These are phyloP conservation scores for Brachionus paranguensis DNA, from an alignment of 1,140 invertebrate species.

Conservation along the genomic window DNA sequence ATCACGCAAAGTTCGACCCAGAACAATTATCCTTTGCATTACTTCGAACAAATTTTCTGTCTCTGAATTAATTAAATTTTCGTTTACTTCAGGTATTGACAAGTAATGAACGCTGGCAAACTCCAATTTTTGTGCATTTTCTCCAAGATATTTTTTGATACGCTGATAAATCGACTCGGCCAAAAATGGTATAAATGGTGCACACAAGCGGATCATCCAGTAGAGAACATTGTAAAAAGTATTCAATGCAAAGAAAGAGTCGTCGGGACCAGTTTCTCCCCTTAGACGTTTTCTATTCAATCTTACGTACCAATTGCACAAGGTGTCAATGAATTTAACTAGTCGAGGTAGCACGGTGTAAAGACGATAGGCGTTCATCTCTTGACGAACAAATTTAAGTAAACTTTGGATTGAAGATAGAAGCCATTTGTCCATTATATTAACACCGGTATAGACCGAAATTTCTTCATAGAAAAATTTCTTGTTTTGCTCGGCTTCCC, in stretches of 20 bases:
- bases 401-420: constrained; percentile 89
- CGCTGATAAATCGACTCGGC: constrained; percentile 93
- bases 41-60: constrained; percentile 81
- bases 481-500: constrained; percentile 62
- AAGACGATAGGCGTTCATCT: constrained; percentile 83
- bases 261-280: constrained; percentile 16
- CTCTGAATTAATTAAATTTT: constrained; percentile 65
- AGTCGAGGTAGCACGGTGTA: constrained; percentile 90
- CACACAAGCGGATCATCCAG: constrained; percentile 51
- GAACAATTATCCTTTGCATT: constrained; percentile 91
- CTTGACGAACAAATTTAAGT: constrained; percentile 75
- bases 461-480: constrained; percentile 25
- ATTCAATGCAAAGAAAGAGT: constrained; percentile 39
- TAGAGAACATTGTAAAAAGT: constrained; percentile 28
- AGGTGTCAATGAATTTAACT: constrained; percentile 90
- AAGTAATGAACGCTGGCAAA: constrained; percentile 73
- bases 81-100: constrained; percentile 71
- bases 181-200: constrained; percentile 93
- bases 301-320: constrained; percentile 97
- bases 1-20: constrained; percentile 84
- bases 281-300: constrained; percentile 76
- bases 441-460: constrained; percentile 55
- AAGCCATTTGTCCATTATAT: constrained; percentile 97
- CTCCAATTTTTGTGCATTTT: background rate
- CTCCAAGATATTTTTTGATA: constrained; percentile 58